phyloP scores from a whole-genome alignment of 2,113 vertebrate species.

The Psittacula cyanocephala region DNA sequence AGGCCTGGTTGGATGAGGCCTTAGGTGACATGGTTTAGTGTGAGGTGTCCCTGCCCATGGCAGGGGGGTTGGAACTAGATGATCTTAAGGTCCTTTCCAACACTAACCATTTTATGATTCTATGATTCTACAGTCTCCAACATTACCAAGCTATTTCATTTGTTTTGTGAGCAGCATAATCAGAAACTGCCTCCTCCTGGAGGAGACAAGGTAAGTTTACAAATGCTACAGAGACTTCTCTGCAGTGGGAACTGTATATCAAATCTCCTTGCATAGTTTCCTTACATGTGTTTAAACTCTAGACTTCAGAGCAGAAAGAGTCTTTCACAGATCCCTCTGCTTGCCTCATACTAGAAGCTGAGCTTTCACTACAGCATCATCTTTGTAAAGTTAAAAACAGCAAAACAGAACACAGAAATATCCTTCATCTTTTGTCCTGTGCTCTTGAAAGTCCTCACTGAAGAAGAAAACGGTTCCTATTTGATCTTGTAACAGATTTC shows the following conservation, averaged over 20 bases:
- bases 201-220: neutral
- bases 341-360: neutral
- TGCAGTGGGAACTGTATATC: neutral
- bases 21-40: too few relatives aligned
- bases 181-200: neutral
- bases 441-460: neutral
- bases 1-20: too few relatives aligned
- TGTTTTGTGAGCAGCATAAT: neutral
- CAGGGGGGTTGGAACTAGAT: too few relatives aligned
- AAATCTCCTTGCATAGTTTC: neutral
- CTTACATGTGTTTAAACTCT: neutral
- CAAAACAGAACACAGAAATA: neutral
- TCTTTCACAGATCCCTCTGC: neutral
- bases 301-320: neutral
- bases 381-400: neutral
- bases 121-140: neutral
- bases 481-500: slow-evolving; percentile 35
- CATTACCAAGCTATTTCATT: neutral
- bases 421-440: neutral
- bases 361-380: neutral
- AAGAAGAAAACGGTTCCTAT: neutral
- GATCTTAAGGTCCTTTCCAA: too few relatives aligned
- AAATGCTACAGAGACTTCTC: neutral
- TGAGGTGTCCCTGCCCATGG: too few relatives aligned
- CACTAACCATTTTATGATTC: too few relatives aligned